phyloP scores from a whole-genome alignment of 2,888 invertebrate species.

The Limenitis camilla region DNA sequence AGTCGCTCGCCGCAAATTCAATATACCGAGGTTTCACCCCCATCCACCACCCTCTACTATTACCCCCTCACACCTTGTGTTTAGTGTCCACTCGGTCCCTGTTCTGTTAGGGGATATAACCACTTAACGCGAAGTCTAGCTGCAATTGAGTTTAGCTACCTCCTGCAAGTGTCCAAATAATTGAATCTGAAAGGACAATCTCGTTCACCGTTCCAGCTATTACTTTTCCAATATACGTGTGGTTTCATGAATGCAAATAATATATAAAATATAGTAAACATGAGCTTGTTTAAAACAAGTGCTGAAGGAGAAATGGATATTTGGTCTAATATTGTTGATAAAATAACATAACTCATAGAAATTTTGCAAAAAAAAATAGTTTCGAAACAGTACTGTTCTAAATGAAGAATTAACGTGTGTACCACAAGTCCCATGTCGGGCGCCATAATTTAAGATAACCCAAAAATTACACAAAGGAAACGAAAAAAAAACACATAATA shows the following conservation, averaged over 20 bases:
- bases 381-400: too few relatives aligned
- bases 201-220: constrained; percentile 8
- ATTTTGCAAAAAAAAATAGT: too few relatives aligned
- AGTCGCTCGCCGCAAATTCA: constrained; percentile 66
- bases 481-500: neutral
- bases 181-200: constrained; percentile 24
- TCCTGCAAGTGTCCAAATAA: constrained; percentile 41
- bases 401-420: too few relatives aligned
- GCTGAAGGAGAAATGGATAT: too few relatives aligned
- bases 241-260: neutral
- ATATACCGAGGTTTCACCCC: constrained; percentile 67
- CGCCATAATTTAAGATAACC: neutral
- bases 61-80: constrained; percentile 44
- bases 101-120: constrained; percentile 63
- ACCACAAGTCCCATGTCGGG: too few relatives aligned
- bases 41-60: constrained; percentile 31
- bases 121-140: constrained; percentile 71
- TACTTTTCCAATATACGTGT: constrained; percentile 1
- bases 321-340: too few relatives aligned
- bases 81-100: constrained; percentile 57
- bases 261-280: too few relatives aligned
- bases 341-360: too few relatives aligned
- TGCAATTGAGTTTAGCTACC: constrained; percentile 61
- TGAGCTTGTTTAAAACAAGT: too few relatives aligned
- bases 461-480: neutral